phyloP scores from a whole-genome alignment of 1,140 invertebrate species.

The Ceratosolen fusciceps region DNA sequence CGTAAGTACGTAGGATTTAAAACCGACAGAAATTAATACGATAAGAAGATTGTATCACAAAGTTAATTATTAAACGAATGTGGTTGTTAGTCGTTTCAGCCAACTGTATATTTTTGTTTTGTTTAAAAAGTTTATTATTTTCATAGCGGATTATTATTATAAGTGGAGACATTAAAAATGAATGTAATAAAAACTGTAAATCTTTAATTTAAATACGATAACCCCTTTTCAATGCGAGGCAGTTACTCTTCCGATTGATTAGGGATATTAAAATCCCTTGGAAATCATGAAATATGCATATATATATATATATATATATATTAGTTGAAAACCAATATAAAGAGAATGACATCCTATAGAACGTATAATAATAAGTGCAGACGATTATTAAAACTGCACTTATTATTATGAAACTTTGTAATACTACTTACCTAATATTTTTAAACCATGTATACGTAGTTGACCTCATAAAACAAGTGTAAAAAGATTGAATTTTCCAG shows the following conservation, averaged over 20 bases:
- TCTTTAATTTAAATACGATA: neutral
- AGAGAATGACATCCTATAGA: no score
- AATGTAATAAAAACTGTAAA: neutral
- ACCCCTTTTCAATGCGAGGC: neutral
- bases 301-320: no score
- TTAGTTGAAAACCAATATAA: no score
- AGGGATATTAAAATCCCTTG: neutral
- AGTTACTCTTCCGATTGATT: neutral
- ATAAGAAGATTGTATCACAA: neutral
- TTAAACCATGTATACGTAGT: no score
- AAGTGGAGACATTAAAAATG: neutral
- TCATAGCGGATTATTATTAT: neutral
- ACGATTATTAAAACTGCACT: no score
- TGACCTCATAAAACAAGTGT: no score
- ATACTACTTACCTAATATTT: no score
- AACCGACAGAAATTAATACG: neutral
- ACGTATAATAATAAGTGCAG: no score
- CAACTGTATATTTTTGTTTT: slow-evolving; percentile 13
- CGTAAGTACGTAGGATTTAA: neutral
- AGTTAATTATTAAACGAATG: slow-evolving; percentile 3
- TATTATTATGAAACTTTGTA: no score
- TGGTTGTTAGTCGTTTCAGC: neutral
- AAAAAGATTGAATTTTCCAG: no score
- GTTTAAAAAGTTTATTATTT: slow-evolving; percentile 20
- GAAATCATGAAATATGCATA: no score